phyloP scores from a whole-genome alignment of 37 sponge, comb jelly and placozoan species.

The Theonella swinhoei region DNA sequence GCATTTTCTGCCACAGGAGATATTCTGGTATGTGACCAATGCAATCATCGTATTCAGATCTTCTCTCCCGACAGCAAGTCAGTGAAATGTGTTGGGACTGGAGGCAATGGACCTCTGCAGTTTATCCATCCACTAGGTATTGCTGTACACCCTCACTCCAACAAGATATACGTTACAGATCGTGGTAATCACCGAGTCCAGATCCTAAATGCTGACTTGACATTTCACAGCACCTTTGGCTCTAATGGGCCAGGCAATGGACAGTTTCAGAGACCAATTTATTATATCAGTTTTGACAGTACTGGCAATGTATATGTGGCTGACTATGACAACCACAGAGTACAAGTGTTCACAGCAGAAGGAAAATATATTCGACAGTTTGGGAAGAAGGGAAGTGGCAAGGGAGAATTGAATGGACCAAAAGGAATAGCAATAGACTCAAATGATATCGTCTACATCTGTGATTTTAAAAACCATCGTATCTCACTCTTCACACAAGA shows the following conservation, averaged over 20 bases:
- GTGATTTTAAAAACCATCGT: neutral
- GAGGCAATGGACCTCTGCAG: neutral
- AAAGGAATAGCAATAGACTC: neutral
- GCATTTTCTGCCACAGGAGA: conserved; percentile 9
- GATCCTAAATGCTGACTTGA: conserved; percentile 22
- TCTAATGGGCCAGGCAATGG: neutral
- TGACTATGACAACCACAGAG: conserved; percentile 14
- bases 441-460: neutral
- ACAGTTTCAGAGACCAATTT: neutral
- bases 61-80: conserved; percentile 33
- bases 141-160: neutral
- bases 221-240: neutral
- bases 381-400: neutral
- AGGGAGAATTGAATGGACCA: neutral
- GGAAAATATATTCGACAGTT: conserved; percentile 19
- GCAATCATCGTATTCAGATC: conserved; percentile 51
- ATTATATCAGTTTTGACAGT: conserved; percentile 2
- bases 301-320: conserved; percentile 29
- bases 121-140: neutral
- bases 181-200: conserved; percentile 1
- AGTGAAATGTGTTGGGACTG: neutral
- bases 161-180: neutral
- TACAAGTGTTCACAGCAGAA: conserved; percentile 33
- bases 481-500: neutral
- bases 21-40: conserved; percentile 22